A percentile compares a stretch with the other conserved stretches of the same genome.
phyloP scores from a whole-genome alignment of 2,888 invertebrate genomes.

The Chloroclystis v-ata region DNA sequence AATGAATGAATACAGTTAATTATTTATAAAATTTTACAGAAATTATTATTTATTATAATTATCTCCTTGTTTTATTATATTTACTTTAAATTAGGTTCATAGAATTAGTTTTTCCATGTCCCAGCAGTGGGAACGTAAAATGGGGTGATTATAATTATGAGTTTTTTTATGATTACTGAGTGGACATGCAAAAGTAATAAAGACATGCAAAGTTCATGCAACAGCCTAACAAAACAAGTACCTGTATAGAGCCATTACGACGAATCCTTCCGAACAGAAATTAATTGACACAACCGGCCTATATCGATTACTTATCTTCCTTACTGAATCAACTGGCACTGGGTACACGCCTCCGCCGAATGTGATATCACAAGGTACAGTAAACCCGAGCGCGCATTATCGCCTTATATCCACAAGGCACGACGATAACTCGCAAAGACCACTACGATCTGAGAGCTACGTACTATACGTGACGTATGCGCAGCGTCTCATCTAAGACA shows the following conservation, averaged over 20 bases:
- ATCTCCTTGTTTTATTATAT: no score
- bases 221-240: constrained; percentile 35
- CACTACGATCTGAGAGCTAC: constrained; percentile 76
- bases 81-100: no score
- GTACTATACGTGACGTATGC: constrained; percentile 76
- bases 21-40: no score
- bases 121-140: no score
- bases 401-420: constrained; percentile 70
- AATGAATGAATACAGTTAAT: no score
- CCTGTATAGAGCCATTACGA: constrained; percentile 68
- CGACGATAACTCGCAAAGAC: constrained; percentile 61
- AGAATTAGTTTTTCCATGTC: no score
- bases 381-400: constrained; percentile 54
- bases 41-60: no score
- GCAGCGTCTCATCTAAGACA: constrained; percentile 56
- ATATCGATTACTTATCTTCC: constrained; percentile 40
- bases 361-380: constrained; percentile 67
- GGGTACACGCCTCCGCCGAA: constrained; percentile 62
- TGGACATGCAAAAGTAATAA: no score
- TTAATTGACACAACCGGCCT: constrained; percentile 34
- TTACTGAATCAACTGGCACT: constrained; percentile 47
- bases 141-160: no score
- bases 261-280: constrained; percentile 45
- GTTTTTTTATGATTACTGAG: no score
- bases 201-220: constrained; percentile 13